Conservation (phyloP, 1,140 invertebrate species). For the Rhagoletis zephyria region DNA sequence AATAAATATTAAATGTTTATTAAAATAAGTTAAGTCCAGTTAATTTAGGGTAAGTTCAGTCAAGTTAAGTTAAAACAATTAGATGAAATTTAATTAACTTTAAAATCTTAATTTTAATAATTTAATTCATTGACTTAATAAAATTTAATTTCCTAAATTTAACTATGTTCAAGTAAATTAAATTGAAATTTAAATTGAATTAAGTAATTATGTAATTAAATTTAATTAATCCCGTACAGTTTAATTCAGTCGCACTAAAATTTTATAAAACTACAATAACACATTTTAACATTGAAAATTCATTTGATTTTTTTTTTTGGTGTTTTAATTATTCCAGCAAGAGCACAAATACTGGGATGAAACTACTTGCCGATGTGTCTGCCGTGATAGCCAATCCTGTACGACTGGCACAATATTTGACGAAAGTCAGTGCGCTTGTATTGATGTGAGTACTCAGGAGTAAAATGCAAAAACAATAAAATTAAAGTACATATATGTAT, state of each 20-base stretch:
- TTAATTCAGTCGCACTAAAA: not conserved
- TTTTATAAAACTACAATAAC: not conserved
- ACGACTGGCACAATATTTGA: constrained; percentile 78
- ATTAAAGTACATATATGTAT: too few relatives aligned
- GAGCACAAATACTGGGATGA: constrained; percentile 78
- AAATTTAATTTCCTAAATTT: not conserved
- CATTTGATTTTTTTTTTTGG: constrained; percentile 11
- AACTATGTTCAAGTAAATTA: too few relatives aligned
- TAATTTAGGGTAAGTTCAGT: not conserved
- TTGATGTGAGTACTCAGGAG: constrained; percentile 61
- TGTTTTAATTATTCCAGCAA: constrained; percentile 58
- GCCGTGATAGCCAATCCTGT: constrained; percentile 75
- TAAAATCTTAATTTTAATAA: not conserved
- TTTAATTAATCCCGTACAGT: not conserved
- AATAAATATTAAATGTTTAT: not conserved
- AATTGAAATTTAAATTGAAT: not conserved
- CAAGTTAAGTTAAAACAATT: not conserved
- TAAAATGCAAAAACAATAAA: not conserved
- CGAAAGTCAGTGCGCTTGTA: constrained; percentile 77
- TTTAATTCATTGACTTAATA: too few relatives aligned
- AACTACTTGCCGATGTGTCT: constrained; percentile 76
- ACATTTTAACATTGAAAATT: not conserved
- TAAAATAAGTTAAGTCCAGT: not conserved
- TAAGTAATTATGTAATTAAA: not conserved
- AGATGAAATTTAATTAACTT: not conserved